These are phyloP conservation scores for Drosophila elegans DNA, from an alignment of 1,140 invertebrate species.

Conservation along the genomic window DNA sequence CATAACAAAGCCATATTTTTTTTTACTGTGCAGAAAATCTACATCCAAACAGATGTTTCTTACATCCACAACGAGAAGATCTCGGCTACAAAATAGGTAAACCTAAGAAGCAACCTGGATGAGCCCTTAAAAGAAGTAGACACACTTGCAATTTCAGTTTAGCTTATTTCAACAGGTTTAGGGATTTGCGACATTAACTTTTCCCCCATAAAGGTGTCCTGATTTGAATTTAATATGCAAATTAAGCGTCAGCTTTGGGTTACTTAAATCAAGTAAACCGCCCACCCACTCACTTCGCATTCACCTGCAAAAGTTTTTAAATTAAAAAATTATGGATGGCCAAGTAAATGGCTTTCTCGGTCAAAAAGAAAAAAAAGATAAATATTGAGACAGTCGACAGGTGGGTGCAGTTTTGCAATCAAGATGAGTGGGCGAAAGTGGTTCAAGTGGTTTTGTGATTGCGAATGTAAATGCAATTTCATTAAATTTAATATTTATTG, in stretches of 20 bases:
- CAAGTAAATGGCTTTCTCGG: constrained; percentile 51
- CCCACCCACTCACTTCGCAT: constrained; percentile 30
- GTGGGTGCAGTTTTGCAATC: constrained; percentile 46
- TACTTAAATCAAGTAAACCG: constrained; percentile 33
- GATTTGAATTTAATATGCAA: constrained; percentile 34
- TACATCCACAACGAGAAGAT: not conserved
- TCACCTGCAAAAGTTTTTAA: constrained; percentile 45
- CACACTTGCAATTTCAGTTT: constrained; percentile 18
- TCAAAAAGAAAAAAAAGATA: constrained; percentile 1
- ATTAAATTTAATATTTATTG: constrained; percentile 52
- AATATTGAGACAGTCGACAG: constrained; percentile 3
- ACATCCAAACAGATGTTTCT: not conserved
- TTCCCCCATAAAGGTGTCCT: not conserved
- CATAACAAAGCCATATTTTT: not conserved
- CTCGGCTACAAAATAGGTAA: not conserved
- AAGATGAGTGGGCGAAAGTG: constrained; percentile 46
- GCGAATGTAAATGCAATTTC: constrained; percentile 49
- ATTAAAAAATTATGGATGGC: constrained; percentile 53
- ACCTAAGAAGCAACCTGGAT: not conserved
- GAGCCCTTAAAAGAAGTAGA: constrained; percentile 1
- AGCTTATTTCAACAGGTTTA: constrained; percentile 5
- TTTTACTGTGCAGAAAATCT: not conserved
- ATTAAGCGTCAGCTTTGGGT: constrained; percentile 23
- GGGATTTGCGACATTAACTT: constrained; percentile 1
- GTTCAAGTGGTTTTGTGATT: constrained; percentile 38